Evolutionary conservation across 2,113 vertebrate genomes (phyloP), one percentile per base, ranked within the genome.

Genomic region (Ammodytes dubius): DNA sequence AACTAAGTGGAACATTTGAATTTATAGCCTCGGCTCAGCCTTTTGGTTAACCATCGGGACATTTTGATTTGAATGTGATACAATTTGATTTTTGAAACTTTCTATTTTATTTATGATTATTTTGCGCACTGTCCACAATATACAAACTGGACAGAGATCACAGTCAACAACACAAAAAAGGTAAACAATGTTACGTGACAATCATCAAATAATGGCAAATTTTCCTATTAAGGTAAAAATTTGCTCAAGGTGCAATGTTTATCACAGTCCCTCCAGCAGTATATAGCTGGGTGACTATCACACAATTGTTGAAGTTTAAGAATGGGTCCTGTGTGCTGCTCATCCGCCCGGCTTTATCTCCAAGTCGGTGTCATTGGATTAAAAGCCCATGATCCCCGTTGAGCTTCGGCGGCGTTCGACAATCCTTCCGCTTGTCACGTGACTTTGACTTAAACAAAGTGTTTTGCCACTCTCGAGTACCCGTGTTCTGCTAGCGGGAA

Each of bases 341-440:
- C 72, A 82, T 77, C 78, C 71, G 6, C 70, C 27, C 60, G 42
- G 63, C 67, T 89, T 83, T 82, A 71, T 81, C 77, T 74, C 80
- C 76, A 14, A 90, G 82, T 81, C 59, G 35, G 67, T 88, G 87
- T 93, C 84, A 73, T 65, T 74, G 92, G 93, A 92, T 95, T 91
- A 90, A 68, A 81, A 74, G 67, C 70, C 60, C 61, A 59, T 90
- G 88, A 93, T 90, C 87, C 89, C 27, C 3, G 78, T 84, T 92
- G 89, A 93, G 68, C 90, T 84, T 79, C 56, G 53, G 53, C 66
- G 63, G 61, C 81, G 58, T 45, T 65, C 70, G 2, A 74, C 76
- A 75, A 17, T 69, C 79, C 66, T 58, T 63, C 61, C 40, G 59
- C 82, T 70, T 52, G 50, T 88, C 84, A 87, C 70, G 17, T 93